Conservation (phyloP, 2,888 invertebrate genomes). For the Thymelicus acteon region DNA sequence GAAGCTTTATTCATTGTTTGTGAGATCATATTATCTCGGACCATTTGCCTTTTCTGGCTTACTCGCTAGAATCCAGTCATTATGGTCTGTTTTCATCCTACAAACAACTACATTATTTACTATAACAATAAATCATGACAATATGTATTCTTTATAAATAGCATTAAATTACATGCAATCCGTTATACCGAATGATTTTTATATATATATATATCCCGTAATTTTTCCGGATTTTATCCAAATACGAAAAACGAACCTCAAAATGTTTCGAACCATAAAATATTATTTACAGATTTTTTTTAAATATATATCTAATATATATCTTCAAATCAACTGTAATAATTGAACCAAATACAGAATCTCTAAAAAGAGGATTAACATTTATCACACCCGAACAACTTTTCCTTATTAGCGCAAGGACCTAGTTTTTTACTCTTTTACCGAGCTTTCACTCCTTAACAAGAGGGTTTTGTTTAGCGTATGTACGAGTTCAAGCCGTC, state of each 20-base stretch:
- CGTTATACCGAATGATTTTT: too few relatives aligned
- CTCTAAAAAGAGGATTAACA: slow-evolving; percentile 14
- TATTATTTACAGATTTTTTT: too few relatives aligned
- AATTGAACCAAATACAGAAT: not conserved
- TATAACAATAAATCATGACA: not conserved
- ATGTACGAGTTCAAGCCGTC: slow-evolving; percentile 13
- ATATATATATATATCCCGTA: too few relatives aligned
- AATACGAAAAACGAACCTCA: too few relatives aligned
- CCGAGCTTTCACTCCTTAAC: slow-evolving; percentile 13
- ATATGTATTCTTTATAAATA: not conserved
- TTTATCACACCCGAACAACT: slow-evolving; percentile 3
- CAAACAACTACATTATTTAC: slow-evolving; percentile 8
- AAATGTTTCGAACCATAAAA: too few relatives aligned
- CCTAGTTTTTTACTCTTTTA: slow-evolving; percentile 18
- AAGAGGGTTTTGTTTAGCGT: slow-evolving; percentile 28
- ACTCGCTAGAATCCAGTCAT: slow-evolving; percentile 31
- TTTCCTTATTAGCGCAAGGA: slow-evolving; percentile 26
- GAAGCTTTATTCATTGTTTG: slow-evolving; percentile 46
- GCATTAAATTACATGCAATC: not conserved
- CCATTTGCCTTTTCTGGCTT: slow-evolving; percentile 38
- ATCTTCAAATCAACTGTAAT: not conserved
- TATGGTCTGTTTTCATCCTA: slow-evolving; percentile 26
- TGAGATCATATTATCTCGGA: slow-evolving; percentile 44
- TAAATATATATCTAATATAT: too few relatives aligned
- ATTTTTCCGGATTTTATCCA: too few relatives aligned